These are phyloP conservation scores for Darevskia nairensis DNA, from an alignment of 2,797 vertebrate species.

Conservation along the genomic window DNA sequence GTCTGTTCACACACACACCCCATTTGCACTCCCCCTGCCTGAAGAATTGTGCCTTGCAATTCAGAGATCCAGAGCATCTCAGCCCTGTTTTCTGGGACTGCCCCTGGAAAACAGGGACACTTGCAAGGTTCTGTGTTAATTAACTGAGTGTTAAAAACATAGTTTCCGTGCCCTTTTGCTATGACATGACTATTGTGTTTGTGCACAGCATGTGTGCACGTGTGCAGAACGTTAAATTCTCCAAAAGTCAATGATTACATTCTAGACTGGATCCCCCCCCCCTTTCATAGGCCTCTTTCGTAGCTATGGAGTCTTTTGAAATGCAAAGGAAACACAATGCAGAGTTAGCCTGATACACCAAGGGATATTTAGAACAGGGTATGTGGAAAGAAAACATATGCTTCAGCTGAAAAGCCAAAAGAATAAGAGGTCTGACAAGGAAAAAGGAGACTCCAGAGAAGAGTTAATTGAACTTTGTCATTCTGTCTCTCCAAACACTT, in stretches of 20 bases:
- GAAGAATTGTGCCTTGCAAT: no score
- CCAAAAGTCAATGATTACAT: constrained; percentile 60
- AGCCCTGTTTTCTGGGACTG: no score
- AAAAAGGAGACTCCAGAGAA: constrained; percentile 48
- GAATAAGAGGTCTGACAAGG: constrained; percentile 34
- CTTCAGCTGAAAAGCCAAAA: constrained; percentile 48
- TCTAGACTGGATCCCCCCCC: constrained; percentile 32
- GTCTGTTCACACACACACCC: no score
- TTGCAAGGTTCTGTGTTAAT: not conserved
- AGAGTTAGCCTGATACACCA: constrained; percentile 19
- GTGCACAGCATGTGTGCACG: not conserved
- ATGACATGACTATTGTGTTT: not conserved
- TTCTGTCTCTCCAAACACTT: constrained; percentile 36
- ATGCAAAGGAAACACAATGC: constrained; percentile 20
- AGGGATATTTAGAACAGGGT: constrained; percentile 40
- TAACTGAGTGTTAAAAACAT: constrained; percentile 14
- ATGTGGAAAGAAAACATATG: not conserved
- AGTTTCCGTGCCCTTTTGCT: constrained; percentile 16
- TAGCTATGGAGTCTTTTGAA: constrained; percentile 39
- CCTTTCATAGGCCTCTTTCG: constrained; percentile 36
- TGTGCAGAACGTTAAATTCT: constrained; percentile 42
- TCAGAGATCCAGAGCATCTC: no score
- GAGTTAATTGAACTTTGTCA: constrained; percentile 38
- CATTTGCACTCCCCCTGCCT: no score
- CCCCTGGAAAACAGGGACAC: no score